These are phyloP conservation scores for Trichomycterus rosablanca DNA, from an alignment of 2,113 vertebrate genomes.

Conservation along the genomic window DNA sequence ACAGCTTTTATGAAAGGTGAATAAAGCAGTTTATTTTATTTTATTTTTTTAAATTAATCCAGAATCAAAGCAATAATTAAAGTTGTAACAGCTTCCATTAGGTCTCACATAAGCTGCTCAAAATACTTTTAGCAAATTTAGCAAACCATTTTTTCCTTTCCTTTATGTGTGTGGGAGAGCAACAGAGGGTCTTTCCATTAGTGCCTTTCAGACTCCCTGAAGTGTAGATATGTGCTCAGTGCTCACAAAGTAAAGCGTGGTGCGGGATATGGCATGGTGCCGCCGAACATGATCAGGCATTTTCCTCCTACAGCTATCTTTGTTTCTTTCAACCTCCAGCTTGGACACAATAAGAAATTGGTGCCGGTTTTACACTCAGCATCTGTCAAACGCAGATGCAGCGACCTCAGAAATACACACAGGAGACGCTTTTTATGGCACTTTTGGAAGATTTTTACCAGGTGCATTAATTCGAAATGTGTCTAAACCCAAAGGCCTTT, in stretches of 20 bases:
- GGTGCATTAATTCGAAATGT: conserved; percentile 38
- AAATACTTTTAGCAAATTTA: conserved; percentile 58
- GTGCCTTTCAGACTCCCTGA: conserved; percentile 20
- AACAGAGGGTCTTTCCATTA: conserved; percentile 39
- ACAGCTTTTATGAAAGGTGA: conserved; percentile 68
- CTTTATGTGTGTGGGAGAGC: conserved; percentile 11
- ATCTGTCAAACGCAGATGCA: conserved; percentile 50
- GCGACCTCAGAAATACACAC: conserved; percentile 47
- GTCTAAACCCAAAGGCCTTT: conserved; percentile 39
- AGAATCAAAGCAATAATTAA: conserved; percentile 74
- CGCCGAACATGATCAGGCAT: conserved; percentile 24
- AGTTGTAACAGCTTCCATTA: conserved; percentile 60
- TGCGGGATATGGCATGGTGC: conserved; percentile 9
- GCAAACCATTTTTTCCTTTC: conserved; percentile 47
- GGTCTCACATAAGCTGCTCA: conserved; percentile 54
- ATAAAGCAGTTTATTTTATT: conserved; percentile 73
- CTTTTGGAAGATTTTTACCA: conserved; percentile 23
- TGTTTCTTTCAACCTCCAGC: conserved; percentile 13
- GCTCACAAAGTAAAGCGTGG: background rate
- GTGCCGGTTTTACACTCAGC: conserved; percentile 39
- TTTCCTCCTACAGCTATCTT: conserved; percentile 27
- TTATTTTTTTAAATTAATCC: conserved; percentile 76
- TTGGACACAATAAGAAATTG: conserved; percentile 31
- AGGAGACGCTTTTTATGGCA: conserved; percentile 43
- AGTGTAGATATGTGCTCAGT: conserved; percentile 13